Evolutionary conservation across 2,888 invertebrate species (phyloP).

Genomic region (Drosophila pegasa): DNA sequence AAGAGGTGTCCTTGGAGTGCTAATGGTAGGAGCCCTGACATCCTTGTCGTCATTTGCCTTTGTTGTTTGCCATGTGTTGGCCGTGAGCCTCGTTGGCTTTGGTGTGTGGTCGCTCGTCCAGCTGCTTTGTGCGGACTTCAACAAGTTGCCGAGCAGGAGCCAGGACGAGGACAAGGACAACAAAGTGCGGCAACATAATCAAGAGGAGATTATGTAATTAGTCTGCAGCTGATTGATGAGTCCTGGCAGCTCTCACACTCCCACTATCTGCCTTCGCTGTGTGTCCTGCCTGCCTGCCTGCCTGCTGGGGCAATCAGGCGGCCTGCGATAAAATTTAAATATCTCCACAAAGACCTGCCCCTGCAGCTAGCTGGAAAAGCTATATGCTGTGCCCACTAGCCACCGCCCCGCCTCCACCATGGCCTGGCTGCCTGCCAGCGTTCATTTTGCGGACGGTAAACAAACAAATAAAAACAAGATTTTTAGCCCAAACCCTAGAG

Average conservation of each 20-base stretch:
- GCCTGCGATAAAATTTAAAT: conserved; percentile 77
- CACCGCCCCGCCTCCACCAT: background rate
- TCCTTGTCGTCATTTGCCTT: background rate
- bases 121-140: conserved; percentile 2
- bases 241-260: conserved; percentile 67
- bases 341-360: conserved; percentile 52
- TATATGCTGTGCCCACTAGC: conserved; percentile 25
- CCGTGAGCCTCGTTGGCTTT: conserved; percentile 5
- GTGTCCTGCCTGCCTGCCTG: conserved; percentile 10
- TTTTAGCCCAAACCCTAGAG: conserved; percentile 40
- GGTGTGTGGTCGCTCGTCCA: conserved; percentile 7
- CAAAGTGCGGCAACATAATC: conserved; percentile 81
- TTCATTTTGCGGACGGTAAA: conserved; percentile 79
- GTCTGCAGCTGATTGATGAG: conserved; percentile 85
- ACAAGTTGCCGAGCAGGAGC: conserved; percentile 19
- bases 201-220: conserved; percentile 85
- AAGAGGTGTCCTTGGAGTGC: background rate
- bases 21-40: background rate
- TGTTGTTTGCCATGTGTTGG: conserved; percentile 4
- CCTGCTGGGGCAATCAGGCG: conserved; percentile 64
- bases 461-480: conserved; percentile 80
- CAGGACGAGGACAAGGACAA: conserved; percentile 32
- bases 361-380: conserved; percentile 15
- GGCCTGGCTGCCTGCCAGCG: conserved; percentile 42
- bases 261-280: background rate